phyloP scores from a whole-genome alignment of 2,888 invertebrate genomes.

The Hyles lineata region DNA sequence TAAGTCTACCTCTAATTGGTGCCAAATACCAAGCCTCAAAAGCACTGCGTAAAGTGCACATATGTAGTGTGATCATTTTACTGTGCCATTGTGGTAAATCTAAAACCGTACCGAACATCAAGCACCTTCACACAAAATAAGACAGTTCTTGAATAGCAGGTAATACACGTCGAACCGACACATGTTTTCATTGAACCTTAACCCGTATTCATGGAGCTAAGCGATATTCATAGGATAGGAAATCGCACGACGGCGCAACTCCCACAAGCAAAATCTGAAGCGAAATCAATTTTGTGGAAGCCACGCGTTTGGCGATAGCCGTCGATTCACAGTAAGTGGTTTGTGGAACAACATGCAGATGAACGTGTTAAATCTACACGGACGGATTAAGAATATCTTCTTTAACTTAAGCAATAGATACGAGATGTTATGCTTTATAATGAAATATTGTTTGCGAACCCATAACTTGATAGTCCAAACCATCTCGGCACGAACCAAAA shows the following conservation, averaged over 20 bases:
- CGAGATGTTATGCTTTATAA: too few species aligned
- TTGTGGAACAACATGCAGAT: constrained; percentile 20
- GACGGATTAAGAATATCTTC: neutral
- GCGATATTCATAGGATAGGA: constrained; percentile 2
- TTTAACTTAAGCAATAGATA: neutral
- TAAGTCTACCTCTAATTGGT: too few species aligned
- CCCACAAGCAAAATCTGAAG: constrained; percentile 35
- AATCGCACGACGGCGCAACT: constrained; percentile 25
- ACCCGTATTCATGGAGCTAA: neutral
- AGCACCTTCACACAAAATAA: too few species aligned
- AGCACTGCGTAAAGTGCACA: too few species aligned
- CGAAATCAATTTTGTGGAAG: constrained; percentile 32
- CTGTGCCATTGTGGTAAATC: too few species aligned
- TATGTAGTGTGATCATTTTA: too few species aligned
- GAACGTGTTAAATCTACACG: constrained; percentile 23
- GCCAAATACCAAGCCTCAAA: too few species aligned
- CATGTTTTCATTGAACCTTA: neutral
- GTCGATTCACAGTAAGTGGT: constrained; percentile 5
- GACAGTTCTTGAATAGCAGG: too few species aligned
- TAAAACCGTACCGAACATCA: too few species aligned
- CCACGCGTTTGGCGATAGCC: constrained; percentile 22
- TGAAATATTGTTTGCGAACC: too few species aligned
- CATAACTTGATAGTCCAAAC: too few species aligned
- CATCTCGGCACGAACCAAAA: too few species aligned
- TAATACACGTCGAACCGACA: neutral